phyloP scores from a whole-genome alignment of 2,888 invertebrate genomes.

The Nephrotoma guestfalica region DNA sequence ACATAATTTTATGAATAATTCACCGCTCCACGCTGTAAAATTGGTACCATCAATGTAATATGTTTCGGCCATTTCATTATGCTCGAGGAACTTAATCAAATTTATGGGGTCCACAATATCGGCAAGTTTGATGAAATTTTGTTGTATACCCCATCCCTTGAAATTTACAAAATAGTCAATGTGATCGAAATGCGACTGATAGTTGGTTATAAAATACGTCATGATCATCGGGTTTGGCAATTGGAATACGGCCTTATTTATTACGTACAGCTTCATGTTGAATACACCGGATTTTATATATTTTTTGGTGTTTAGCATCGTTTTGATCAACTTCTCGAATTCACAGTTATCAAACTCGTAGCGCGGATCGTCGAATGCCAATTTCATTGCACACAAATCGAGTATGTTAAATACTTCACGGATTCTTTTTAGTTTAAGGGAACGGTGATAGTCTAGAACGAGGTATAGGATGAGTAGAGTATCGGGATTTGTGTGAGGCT shows the following conservation, averaged over 20 bases:
- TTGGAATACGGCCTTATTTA: neutral
- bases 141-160: neutral
- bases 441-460: neutral
- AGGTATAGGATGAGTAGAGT: neutral
- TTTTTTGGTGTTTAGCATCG: neutral
- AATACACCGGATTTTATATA: neutral
- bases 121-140: neutral
- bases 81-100: neutral
- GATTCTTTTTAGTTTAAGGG: neutral
- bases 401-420: neutral
- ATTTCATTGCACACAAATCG: neutral
- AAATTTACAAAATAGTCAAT: neutral
- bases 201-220: neutral
- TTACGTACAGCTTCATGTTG: neutral
- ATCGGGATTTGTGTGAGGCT: neutral
- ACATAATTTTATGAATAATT: neutral
- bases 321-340: neutral
- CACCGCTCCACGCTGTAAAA: neutral
- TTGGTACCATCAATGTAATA: neutral
- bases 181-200: neutral
- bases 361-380: neutral
- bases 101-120: neutral
- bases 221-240: neutral
- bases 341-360: neutral
- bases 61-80: neutral